Evolutionary conservation across 1,140 invertebrate genomes (phyloP), one percentile per base, ranked within the genome.

Genomic region (Diabrotica undecimpunctata): DNA sequence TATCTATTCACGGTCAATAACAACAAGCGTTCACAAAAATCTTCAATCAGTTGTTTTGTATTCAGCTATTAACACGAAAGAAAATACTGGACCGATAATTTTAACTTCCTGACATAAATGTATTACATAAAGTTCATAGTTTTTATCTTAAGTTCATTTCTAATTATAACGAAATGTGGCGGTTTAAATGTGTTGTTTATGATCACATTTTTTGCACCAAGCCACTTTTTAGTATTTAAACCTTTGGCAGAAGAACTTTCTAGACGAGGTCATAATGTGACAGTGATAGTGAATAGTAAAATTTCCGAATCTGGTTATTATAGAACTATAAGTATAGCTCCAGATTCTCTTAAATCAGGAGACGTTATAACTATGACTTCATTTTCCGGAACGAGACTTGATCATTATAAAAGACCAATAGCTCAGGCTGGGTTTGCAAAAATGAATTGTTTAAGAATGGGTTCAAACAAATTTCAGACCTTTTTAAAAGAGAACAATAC

Each of bases 191-290:
- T 92, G 36, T 74, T 92, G 6, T 87, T 82, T 1, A 73, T 90
- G 38, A 86, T 90, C 69, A 85, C 86, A 1, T 86, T 90, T 74
- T 82, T 83, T 0, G 87, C 88, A 0, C 87, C 86, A 66, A 92
- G 90, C 72, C 91, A 93, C 72, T 89, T 88, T 69, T 81, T 86
- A 41, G 86, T 89, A 37, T 87, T 88, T 66, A 81, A 84, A 66
- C 85, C 88, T 2, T 79, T 91, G 5, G 75, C 91, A 64, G 77
- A 83, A 11, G 86, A 85, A 64, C 71, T 93, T 50, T 85, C 83
- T 0, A 79, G 77, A 13, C 81, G 83, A 64, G 89, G 89, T 9
- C 89, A 93, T 71, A 81, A 90, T 38, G 65, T 93, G 0, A 91
- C 88, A 0, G 85, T 92, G 7, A 68, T 78, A 39, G 52, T 55